Evolutionary conservation across 2,113 vertebrate genomes (phyloP).

Genomic region (Psittacara wagleri): DNA sequence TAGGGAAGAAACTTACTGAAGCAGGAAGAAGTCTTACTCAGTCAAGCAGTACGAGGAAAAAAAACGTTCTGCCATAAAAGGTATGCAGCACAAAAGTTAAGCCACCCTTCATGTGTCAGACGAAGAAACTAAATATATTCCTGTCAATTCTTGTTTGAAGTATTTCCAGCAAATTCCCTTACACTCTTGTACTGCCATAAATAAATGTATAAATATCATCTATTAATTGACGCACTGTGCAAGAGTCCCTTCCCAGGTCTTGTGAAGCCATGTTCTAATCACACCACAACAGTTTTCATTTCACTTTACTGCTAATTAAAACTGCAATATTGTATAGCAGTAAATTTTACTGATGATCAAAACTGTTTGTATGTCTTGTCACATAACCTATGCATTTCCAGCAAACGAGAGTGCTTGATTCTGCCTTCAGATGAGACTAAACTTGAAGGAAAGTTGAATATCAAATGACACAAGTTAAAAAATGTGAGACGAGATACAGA

Average conservation of each 20-base stretch:
- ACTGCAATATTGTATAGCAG: not conserved
- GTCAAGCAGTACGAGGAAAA: not conserved
- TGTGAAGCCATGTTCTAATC: not conserved
- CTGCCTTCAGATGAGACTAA: slow-evolving; percentile 41
- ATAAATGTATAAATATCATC: not conserved
- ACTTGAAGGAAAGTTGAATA: slow-evolving; percentile 60
- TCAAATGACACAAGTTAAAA: slow-evolving; percentile 43
- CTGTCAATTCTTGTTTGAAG: slow-evolving; percentile 50
- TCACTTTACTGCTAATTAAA: slow-evolving; percentile 22
- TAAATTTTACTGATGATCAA: slow-evolving; percentile 36
- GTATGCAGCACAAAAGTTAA: not conserved
- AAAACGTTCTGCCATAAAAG: slow-evolving; percentile 28
- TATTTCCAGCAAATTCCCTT: not conserved
- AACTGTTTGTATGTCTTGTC: slow-evolving; percentile 47
- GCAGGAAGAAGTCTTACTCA: not conserved
- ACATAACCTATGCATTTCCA: slow-evolving; percentile 48
- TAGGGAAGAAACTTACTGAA: not conserved
- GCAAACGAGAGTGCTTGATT: slow-evolving; percentile 24
- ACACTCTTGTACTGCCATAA: not conserved
- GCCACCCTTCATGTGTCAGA: slow-evolving; percentile 22
- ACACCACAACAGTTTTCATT: not conserved
- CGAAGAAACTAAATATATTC: slow-evolving; percentile 6
- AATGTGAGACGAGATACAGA: slow-evolving; percentile 26
- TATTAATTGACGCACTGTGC: not conserved
- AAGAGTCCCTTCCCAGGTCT: not conserved